Evolutionary conservation across 2,888 invertebrate genomes (phyloP), one percentile per base, ranked within the genome.

Genomic region (Cryptus armator): DNA sequence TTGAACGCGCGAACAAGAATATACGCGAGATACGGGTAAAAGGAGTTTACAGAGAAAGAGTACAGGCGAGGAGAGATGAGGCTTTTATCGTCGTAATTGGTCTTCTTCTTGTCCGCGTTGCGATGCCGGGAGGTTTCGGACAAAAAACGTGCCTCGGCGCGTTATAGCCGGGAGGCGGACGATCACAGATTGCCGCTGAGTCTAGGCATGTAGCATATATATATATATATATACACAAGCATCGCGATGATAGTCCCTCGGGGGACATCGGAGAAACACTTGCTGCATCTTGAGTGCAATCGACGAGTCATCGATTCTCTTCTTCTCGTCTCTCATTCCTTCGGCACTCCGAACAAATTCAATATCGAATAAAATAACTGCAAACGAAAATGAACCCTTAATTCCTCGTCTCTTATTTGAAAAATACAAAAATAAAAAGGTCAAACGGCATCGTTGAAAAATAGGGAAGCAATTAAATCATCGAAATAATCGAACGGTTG

Each of bases 21-120:
- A 29, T 71, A 75, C 56, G 71, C 56, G 71, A 66, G 83, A 48
- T 37, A 43, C 53, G 32, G 19, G 29, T 59, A 59, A 59, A 59
- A 24, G 29, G 32, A 9, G 37, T 37, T 12, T 32, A 9, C 56
- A 32, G 24, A 66, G 72, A 74, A 29, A 71, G 59, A 32, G 76
- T 43, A 75, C 64, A 76, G 44, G 75, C 68, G 87, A 75, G 71
- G 83, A 84, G 83, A 86, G 83, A 86, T 83, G 86, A 86, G 86
- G 72, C 82, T 90, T 91, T 89, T 88, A 88, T 87, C 89, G 85
- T 81, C 86, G 91, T 92, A 92, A 92, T 92, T 91, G 91, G 90
- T 91, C 90, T 89, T 90, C 89, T 92, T 92, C 90, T 92, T 92
- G 91, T 87, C 89, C 91, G 89, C 90, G 89, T 89, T 88, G 89